Evolutionary conservation across 2,888 invertebrate genomes (phyloP), one percentile per base, ranked within the genome.

Genomic region (Zeuzera pyrina): DNA sequence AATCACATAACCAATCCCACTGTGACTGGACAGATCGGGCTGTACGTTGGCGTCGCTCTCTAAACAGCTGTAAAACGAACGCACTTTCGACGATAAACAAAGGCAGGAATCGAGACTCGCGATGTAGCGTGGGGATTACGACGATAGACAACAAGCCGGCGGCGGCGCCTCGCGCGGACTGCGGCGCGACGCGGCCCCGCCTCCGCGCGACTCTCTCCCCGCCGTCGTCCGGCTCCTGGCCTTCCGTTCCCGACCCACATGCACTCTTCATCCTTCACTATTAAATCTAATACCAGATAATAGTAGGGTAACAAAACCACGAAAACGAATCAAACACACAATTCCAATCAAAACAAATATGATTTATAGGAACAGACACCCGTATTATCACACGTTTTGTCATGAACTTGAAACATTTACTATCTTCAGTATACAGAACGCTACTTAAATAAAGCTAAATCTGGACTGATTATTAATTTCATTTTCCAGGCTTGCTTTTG

Each of bases 91-190:
- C 64, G 61, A 73, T 71, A 81, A 81, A 79, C 79, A 79, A 79
- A 78, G 76, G 53, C 51, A 45, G 51, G 57, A 64, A 67, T 64
- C 68, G 72, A 63, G 67, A 49, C 42, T 13, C 16, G 46, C 49
- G 38, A 42, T 40, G 42, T 50, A 47, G 47, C 43, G 43, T 42
- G 39, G 35, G 36, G 44, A 35, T 42, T 35, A 42, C 42, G 39
- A 36, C 50, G 41, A 45, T 56, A 56, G 62, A 73, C 74, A 50
- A 69, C 67, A 45, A 52, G 57, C 73, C 71, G 57, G 41, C 61
- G 54, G 57, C 64, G 70, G 66, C 65, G 55, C 60, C 64, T 64
- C 63, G 67, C 74, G 69, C 72, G 72, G 68, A 78, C 78, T 78
- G 78, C 42, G 38, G 41, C 37, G 31, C 30, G 34, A 33, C 31